A percentile compares a stretch with the other conserved stretches of the same genome.
Conservation (phyloP, 2,113 vertebrate species). For the Nothoprocta perdicaria region DNA sequence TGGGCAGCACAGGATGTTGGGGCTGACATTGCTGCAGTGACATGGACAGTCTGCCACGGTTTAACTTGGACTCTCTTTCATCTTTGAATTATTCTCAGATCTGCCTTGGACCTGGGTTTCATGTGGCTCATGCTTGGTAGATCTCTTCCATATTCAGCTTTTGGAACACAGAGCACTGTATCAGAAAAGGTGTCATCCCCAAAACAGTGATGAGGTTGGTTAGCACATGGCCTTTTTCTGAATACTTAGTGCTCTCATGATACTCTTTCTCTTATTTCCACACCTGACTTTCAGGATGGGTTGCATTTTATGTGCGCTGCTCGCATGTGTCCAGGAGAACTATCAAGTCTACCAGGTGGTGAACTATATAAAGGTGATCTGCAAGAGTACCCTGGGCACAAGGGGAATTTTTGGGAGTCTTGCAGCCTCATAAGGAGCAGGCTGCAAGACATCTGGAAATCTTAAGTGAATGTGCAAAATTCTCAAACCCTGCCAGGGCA, state of each 20-base stretch:
- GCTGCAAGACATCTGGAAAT: conserved; percentile 29
- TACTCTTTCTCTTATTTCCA: not conserved
- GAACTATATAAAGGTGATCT: not conserved
- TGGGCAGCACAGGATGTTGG: not conserved
- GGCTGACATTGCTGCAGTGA: not conserved
- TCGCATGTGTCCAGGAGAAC: not conserved
- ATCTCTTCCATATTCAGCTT: not conserved
- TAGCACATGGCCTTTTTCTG: not conserved
- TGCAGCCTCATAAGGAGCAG: not conserved
- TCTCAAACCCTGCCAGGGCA: not conserved
- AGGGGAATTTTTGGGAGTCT: not conserved
- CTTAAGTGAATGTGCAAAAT: conserved; percentile 4
- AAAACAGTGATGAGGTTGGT: not conserved
- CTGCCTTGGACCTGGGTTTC: not conserved
- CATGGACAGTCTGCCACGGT: not conserved
- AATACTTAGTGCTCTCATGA: not conserved
- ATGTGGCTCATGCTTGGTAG: not conserved
- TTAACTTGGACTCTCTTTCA: not conserved
- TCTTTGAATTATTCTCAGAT: not conserved
- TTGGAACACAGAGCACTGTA: not conserved
- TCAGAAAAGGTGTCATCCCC: not conserved
- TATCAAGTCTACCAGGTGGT: not conserved
- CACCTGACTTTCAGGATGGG: not conserved
- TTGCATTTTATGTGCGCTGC: not conserved
- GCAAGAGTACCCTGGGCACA: not conserved